phyloP scores from a whole-genome alignment of 2,888 invertebrate species.

The Pharmacophagus antenor region DNA sequence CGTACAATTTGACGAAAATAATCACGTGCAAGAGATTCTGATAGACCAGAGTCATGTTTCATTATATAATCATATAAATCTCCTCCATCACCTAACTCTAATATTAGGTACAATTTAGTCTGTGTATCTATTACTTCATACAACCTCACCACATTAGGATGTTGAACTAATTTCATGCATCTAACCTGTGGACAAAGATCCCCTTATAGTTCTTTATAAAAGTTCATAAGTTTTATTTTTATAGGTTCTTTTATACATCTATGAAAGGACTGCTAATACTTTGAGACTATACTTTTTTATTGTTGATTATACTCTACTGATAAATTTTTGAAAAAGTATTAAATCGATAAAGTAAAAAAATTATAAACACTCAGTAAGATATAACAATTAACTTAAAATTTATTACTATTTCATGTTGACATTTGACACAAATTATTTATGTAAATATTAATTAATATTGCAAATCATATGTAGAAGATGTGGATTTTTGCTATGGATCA shows the following conservation, averaged over 20 bases:
- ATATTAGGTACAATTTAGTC: constrained; percentile 96
- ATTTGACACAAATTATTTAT: neutral
- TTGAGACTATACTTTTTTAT: too few relatives aligned
- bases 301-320: too few relatives aligned
- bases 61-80: constrained; percentile 99
- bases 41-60: constrained; percentile 94
- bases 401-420: neutral
- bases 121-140: constrained; percentile 99
- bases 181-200: constrained; percentile 82
- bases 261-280: too few relatives aligned
- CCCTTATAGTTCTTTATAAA: constrained; percentile 1
- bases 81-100: constrained; percentile 98
- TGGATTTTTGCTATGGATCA: too few relatives aligned
- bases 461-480: neutral
- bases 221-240: too few relatives aligned
- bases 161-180: constrained; percentile 99
- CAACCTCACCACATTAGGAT: constrained; percentile 98
- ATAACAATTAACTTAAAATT: neutral
- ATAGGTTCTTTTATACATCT: too few relatives aligned
- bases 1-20: constrained; percentile 98
- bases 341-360: too few relatives aligned
- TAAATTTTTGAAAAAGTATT: neutral
- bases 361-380: neutral
- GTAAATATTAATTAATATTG: neutral
- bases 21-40: constrained; percentile 90